Evolutionary conservation across 2,888 invertebrate species (phyloP).

Genomic region (Eristalis arbustorum): DNA sequence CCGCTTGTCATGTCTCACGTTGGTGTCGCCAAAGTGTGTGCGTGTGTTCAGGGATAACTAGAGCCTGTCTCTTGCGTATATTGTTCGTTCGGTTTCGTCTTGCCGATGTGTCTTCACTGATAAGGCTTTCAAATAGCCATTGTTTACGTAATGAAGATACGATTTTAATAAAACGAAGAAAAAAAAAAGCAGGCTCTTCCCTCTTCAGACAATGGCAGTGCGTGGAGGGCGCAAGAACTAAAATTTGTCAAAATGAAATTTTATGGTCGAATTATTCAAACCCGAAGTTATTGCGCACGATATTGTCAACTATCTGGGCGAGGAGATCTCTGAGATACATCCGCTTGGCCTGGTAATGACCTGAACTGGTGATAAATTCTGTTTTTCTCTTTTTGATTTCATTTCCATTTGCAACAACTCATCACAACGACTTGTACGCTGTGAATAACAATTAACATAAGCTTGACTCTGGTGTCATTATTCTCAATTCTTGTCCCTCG

Average conservation of each 20-base stretch:
- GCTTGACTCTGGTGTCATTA: not conserved
- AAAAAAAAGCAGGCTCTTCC: not conserved
- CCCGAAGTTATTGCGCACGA: slow-evolving; percentile 5
- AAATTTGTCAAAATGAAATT: slow-evolving; percentile 48
- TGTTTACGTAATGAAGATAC: slow-evolving; percentile 10
- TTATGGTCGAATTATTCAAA: slow-evolving; percentile 59
- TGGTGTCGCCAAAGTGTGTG: not conserved
- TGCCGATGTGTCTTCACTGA: slow-evolving; percentile 23
- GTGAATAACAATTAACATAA: not conserved
- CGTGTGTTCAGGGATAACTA: not conserved
- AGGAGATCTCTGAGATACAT: not conserved
- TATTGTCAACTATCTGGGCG: not conserved
- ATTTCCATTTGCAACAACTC: not conserved
- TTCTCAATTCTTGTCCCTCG: too few relatives aligned
- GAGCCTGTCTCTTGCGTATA: not conserved
- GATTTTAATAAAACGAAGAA: slow-evolving; percentile 26
- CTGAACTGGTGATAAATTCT: not conserved
- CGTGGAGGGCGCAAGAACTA: slow-evolving; percentile 2
- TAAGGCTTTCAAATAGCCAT: slow-evolving; percentile 41
- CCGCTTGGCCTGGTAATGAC: not conserved
- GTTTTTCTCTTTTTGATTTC: not conserved
- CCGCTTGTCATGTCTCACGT: slow-evolving; percentile 16
- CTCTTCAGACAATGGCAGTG: slow-evolving; percentile 4
- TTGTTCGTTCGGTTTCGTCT: not conserved
- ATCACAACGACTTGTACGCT: not conserved